These are phyloP conservation scores for Poeciliopsis occidentalis DNA, from an alignment of 2,113 vertebrate genomes.

Conservation along the genomic window DNA sequence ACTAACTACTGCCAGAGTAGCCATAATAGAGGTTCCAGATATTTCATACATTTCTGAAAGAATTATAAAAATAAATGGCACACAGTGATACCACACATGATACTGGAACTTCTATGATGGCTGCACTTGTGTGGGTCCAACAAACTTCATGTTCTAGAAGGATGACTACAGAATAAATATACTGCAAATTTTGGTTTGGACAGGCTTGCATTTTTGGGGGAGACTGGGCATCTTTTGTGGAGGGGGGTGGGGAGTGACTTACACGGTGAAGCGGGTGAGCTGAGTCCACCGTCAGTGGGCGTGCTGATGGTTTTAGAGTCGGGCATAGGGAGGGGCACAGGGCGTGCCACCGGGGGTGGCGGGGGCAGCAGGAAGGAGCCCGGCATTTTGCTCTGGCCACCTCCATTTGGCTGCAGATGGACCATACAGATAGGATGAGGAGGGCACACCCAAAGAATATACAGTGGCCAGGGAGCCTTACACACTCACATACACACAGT, in stretches of 20 bases:
- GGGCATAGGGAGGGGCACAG: conserved; percentile 97
- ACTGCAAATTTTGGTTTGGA: conserved; percentile 17
- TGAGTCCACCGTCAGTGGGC: conserved; percentile 92
- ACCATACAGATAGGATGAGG: conserved; percentile 92
- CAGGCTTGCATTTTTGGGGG: conserved; percentile 44
- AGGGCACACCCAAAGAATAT: conserved; percentile 79
- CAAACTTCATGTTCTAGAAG: not conserved
- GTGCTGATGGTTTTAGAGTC: conserved; percentile 97
- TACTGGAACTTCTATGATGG: conserved; percentile 32
- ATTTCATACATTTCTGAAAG: not conserved
- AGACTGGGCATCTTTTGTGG: conserved; percentile 65
- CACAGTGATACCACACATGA: conserved; percentile 8
- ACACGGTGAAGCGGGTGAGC: conserved; percentile 94
- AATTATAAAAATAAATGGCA: conserved; percentile 2
- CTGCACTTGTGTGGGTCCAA: conserved; percentile 21
- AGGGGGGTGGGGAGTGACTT: conserved; percentile 85
- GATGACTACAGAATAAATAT: conserved; percentile 20
- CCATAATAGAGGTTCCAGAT: conserved; percentile 34
- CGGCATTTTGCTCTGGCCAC: conserved; percentile 96
- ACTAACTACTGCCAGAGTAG: conserved; percentile 13
- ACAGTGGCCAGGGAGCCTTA: conserved; percentile 59
- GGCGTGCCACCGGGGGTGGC: conserved; percentile 94
- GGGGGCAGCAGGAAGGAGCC: conserved; percentile 96
- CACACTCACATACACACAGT: conserved; percentile 18
- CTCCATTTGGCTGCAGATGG: conserved; percentile 95